Percentiles rank a stretch among this genome's conserved stretches.
Conservation (phyloP, 2,113 vertebrate species). For the Delphinapterus leucas region DNA sequence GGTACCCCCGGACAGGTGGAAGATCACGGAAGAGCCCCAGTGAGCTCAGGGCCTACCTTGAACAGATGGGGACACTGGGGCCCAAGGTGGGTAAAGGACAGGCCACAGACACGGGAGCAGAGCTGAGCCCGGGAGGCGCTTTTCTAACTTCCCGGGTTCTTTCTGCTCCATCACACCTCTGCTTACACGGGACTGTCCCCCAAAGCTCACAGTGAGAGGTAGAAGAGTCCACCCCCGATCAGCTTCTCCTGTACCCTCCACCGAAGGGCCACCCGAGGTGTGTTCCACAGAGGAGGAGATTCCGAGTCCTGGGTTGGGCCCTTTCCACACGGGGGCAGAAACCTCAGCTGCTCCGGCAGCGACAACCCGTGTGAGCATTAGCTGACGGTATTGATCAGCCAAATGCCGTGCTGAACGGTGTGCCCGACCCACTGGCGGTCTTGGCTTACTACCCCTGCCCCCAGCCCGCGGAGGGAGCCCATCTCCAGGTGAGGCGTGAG, state of each 20-base stretch:
- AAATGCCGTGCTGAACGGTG: neutral
- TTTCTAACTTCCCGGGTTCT: neutral
- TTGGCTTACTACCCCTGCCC: neutral
- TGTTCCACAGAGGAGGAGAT: neutral
- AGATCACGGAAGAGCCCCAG: no score
- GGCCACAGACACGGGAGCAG: neutral
- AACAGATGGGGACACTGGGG: neutral
- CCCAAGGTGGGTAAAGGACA: neutral
- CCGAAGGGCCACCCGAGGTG: neutral
- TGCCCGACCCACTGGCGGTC: neutral
- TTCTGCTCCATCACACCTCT: fast-evolving
- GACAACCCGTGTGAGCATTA: fast-evolving
- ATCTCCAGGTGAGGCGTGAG: fast-evolving
- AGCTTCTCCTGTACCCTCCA: fast-evolving
- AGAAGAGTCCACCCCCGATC: fast-evolving
- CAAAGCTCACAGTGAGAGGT: fast-evolving
- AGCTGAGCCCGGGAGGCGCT: fast-evolving
- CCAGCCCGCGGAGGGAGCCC: fast-evolving
- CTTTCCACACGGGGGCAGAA: neutral
- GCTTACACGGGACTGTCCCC: fast-evolving
- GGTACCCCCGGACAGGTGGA: neutral
- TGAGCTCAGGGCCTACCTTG: neutral
- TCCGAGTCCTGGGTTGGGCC: neutral
- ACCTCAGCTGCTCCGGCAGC: neutral
- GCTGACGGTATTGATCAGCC: neutral